Percentiles rank a stretch among this genome's conserved stretches.
These are phyloP conservation scores for Eilema sororculum DNA, from an alignment of 2,888 invertebrate genomes.

Conservation along the genomic window DNA sequence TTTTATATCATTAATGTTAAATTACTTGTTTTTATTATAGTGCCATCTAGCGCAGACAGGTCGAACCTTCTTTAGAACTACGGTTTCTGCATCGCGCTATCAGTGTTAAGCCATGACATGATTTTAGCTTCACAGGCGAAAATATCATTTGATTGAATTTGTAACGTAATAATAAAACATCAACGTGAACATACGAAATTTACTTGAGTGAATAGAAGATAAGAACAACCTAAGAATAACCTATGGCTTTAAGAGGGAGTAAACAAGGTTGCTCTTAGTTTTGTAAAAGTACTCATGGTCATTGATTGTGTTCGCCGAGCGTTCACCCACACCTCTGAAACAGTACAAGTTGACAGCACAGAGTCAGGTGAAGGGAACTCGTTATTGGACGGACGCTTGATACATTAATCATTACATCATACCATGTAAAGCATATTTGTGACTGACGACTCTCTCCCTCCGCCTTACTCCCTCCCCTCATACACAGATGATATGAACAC, in stretches of 20 bases:
- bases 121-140: background rate
- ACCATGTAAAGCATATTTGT: constrained; percentile 16
- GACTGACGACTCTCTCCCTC: constrained; percentile 44
- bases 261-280: too few relatives aligned
- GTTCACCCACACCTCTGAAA: constrained; percentile 30
- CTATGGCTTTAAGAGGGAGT: too few relatives aligned
- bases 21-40: background rate
- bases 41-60: background rate
- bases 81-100: background rate
- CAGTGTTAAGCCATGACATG: background rate
- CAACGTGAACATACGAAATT: background rate
- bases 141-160: too few relatives aligned
- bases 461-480: constrained; percentile 55
- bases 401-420: constrained; percentile 19
- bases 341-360: constrained; percentile 47
- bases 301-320: constrained; percentile 32
- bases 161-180: background rate
- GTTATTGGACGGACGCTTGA: constrained; percentile 17
- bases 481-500: constrained; percentile 68
- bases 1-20: background rate
- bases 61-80: background rate
- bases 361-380: constrained; percentile 60
- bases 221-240: too few relatives aligned
- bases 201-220: background rate
- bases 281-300: background rate